These are phyloP conservation scores for Verasper variegatus DNA, from an alignment of 2,113 vertebrate species.

Conservation along the genomic window DNA sequence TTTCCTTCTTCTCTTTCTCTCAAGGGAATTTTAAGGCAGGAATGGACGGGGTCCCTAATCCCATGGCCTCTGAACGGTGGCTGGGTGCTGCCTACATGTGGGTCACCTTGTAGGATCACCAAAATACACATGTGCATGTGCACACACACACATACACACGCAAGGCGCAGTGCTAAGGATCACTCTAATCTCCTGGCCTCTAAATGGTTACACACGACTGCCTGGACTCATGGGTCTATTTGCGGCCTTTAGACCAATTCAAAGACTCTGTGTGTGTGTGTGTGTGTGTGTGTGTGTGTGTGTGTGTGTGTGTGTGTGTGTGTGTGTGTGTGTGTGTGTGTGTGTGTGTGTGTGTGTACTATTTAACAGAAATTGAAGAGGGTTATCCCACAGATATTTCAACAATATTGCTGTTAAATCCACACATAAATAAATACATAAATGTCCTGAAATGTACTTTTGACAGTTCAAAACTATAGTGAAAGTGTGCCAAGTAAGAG, in stretches of 20 bases:
- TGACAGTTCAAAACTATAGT: background rate
- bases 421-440: background rate
- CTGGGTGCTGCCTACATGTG: slow-evolving; percentile 58
- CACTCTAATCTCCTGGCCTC: slow-evolving; percentile 60
- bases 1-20: slow-evolving; percentile 40
- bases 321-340: background rate
- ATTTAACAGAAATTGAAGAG: background rate
- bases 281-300: background rate
- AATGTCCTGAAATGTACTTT: background rate
- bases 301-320: background rate
- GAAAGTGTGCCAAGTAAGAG: background rate
- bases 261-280: too few relatives aligned
- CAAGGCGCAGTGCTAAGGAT: slow-evolving; percentile 19
- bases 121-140: slow-evolving; percentile 24
- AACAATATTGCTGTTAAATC: slow-evolving; percentile 3
- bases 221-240: background rate
- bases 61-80: slow-evolving; percentile 57
- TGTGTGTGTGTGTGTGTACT: slow-evolving; percentile 5
- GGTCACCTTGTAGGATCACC: slow-evolving; percentile 74
- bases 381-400: background rate
- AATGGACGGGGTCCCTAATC: slow-evolving; percentile 58
- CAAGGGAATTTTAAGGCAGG: slow-evolving; percentile 48
- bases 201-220: slow-evolving; percentile 67
- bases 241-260: too few relatives aligned
- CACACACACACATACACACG: background rate